Conservation (phyloP, 2,888 invertebrate species). For the Chrysolina americana region DNA sequence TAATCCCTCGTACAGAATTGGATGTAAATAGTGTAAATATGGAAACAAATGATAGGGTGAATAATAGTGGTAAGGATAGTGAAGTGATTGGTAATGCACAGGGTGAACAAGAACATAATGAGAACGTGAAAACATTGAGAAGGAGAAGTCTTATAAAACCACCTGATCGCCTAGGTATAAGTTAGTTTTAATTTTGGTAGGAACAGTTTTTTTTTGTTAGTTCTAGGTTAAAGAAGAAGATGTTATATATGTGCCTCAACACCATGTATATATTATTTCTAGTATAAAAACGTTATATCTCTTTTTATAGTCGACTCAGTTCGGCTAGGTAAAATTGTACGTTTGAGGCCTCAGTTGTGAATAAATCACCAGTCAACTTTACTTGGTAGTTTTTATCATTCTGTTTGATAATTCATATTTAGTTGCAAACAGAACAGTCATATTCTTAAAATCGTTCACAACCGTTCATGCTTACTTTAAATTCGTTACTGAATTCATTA, state of each 20-base stretch:
- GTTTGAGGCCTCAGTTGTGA: too few species aligned
- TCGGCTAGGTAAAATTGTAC: too few species aligned
- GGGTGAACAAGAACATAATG: not conserved
- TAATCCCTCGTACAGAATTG: not conserved
- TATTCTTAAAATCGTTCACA: too few species aligned
- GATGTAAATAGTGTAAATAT: constrained; percentile 1
- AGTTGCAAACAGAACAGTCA: not conserved
- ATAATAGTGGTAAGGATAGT: not conserved
- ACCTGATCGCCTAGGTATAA: constrained; percentile 9
- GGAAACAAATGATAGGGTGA: not conserved
- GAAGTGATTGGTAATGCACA: not conserved
- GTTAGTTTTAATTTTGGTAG: constrained; percentile 6
- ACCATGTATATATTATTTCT: not conserved
- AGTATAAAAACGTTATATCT: too few species aligned
- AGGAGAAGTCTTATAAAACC: constrained; percentile 16
- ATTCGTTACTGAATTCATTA: too few species aligned
- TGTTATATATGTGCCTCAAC: constrained; percentile 2
- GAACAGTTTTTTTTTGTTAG: not conserved
- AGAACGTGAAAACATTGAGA: not conserved
- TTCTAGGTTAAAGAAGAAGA: not conserved
- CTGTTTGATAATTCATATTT: too few species aligned
- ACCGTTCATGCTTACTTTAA: too few species aligned
- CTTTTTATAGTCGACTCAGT: too few species aligned
- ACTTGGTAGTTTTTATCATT: too few species aligned
- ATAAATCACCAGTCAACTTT: too few species aligned